Evolutionary conservation across 92 coral and sea anemone species (phyloP).

Genomic region (Bergia puertoricense): DNA sequence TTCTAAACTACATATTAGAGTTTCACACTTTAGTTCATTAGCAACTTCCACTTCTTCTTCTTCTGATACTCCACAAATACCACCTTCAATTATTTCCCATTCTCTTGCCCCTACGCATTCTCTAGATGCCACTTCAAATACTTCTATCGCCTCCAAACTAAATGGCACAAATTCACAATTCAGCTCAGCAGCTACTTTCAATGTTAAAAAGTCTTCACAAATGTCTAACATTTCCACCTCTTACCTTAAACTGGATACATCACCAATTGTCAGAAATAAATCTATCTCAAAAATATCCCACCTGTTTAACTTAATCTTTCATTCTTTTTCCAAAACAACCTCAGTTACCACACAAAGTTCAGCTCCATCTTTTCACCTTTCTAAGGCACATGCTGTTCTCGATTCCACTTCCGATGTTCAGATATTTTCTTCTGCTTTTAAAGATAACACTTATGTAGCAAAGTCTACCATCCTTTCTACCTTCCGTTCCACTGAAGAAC

Average conservation of each 20-base stretch:
- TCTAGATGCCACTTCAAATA: neutral
- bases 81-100: neutral
- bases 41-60: neutral
- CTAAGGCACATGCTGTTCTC: neutral
- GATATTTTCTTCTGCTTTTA: neutral
- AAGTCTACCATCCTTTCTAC: neutral
- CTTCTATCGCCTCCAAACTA: neutral
- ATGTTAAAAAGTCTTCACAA: neutral
- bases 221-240: neutral
- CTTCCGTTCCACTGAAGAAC: neutral
- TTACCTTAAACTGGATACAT: neutral
- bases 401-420: neutral
- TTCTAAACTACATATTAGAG: neutral
- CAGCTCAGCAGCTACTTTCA: neutral
- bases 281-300: neutral
- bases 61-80: neutral
- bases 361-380: neutral
- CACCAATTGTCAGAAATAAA: neutral
- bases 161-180: neutral
- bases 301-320: neutral
- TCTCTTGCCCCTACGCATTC: neutral
- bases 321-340: neutral
- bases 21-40: neutral
- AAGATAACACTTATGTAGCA: neutral
- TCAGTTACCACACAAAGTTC: conserved; percentile 2